These are phyloP conservation scores for Salarias fasciatus DNA, from an alignment of 2,797 vertebrate genomes.

Conservation along the genomic window DNA sequence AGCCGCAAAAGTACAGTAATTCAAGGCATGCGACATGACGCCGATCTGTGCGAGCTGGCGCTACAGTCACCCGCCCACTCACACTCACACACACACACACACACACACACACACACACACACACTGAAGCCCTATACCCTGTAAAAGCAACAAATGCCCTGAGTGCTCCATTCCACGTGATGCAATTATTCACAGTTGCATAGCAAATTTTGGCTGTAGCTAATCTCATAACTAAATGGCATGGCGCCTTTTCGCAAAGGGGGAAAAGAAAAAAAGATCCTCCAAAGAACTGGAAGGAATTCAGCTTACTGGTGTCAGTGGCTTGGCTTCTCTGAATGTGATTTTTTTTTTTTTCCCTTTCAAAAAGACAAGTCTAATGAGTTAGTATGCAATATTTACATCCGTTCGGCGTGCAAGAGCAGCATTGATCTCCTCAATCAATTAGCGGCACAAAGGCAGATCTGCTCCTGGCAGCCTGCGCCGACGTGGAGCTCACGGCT, in stretches of 20 bases:
- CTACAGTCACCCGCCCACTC: constrained; percentile 55
- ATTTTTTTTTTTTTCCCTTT: too few relatives aligned
- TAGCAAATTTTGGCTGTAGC: constrained; percentile 58
- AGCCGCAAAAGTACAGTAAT: constrained; percentile 83
- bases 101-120: constrained; percentile 35
- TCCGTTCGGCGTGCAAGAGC: too few relatives aligned
- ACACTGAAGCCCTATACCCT: constrained; percentile 31
- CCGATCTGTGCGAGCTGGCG: constrained; percentile 59
- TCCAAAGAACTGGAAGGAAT: constrained; percentile 42
- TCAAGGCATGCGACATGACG: constrained; percentile 82
- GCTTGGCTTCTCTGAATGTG: background rate
- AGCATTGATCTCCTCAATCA: too few relatives aligned
- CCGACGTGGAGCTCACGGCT: too few relatives aligned
- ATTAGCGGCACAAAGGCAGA: too few relatives aligned
- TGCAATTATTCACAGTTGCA: constrained; percentile 75
- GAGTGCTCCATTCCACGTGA: constrained; percentile 65
- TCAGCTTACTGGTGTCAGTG: constrained; percentile 5
- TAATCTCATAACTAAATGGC: constrained; percentile 67
- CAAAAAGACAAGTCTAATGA: too few relatives aligned
- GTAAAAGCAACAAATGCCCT: constrained; percentile 61
- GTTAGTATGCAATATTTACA: too few relatives aligned
- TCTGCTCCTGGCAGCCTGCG: background rate
- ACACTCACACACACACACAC: constrained; percentile 8
- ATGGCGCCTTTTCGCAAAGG: constrained; percentile 27
- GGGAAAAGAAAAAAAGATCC: constrained; percentile 28